A percentile compares a stretch with the other conserved stretches of the same genome.
Conservation (phyloP, 2,888 invertebrate genomes). For the Eumerus sabulonum region DNA sequence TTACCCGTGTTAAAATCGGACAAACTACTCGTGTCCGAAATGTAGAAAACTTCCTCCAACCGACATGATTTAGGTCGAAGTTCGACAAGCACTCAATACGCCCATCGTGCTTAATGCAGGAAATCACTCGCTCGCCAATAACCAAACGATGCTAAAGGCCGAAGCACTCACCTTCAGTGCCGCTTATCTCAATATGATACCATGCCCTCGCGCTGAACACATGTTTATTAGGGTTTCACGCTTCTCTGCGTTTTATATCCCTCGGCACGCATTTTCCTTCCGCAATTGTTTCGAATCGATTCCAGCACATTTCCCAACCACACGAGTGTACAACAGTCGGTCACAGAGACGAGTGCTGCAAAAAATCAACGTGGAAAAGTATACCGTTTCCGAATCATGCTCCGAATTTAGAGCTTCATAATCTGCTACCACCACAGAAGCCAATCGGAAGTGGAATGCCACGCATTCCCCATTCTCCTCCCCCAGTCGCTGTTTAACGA, state of each 20-base stretch:
- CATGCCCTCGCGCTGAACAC: background rate
- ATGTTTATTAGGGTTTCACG: background rate
- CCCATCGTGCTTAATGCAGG: no score
- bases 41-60: no score
- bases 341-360: background rate
- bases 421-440: constrained; percentile 50
- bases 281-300: constrained; percentile 42
- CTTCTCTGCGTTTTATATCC: constrained; percentile 12
- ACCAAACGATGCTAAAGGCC: no score
- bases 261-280: constrained; percentile 25
- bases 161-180: no score
- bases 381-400: constrained; percentile 58
- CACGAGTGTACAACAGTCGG: background rate
- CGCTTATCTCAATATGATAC: no score
- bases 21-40: no score
- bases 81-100: no score
- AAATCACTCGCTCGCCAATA: no score
- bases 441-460: constrained; percentile 62
- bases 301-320: constrained; percentile 18
- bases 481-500: constrained; percentile 48
- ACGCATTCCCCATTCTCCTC: constrained; percentile 18
- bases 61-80: no score
- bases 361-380: constrained; percentile 18
- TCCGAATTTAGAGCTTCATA: constrained; percentile 52
- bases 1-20: no score